Conservation (phyloP, 2,113 vertebrate genomes). For the Pavo muticus region DNA sequence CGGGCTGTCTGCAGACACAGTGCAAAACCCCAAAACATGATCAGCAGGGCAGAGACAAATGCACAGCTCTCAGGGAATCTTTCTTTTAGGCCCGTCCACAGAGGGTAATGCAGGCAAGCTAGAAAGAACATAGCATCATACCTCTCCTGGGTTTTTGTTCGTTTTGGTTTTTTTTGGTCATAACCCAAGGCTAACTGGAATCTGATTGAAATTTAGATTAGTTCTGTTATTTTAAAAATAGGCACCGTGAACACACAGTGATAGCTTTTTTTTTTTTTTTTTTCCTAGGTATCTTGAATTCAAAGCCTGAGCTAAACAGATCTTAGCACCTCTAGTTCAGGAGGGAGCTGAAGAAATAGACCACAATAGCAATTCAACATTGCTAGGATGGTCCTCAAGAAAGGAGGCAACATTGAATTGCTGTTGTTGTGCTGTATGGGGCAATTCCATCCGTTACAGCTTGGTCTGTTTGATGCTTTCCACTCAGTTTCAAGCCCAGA, state of each 20-base stretch:
- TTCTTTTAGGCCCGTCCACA: background rate
- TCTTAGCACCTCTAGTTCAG: background rate
- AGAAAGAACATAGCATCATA: background rate
- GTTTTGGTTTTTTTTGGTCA: background rate
- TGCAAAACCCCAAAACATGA: background rate
- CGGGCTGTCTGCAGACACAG: background rate
- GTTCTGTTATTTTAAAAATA: background rate
- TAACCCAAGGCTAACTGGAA: background rate
- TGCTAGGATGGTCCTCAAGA: too few species aligned
- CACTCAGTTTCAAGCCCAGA: background rate
- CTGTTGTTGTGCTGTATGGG: background rate
- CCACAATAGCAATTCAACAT: too few species aligned
- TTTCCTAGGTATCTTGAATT: background rate
- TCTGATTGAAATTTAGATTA: background rate
- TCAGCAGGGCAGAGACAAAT: background rate
- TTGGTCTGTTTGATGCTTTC: background rate
- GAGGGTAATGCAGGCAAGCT: background rate
- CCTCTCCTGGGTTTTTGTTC: background rate
- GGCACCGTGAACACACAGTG: background rate
- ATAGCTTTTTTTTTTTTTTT: background rate
- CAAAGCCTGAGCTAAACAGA: background rate
- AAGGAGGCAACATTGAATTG: background rate
- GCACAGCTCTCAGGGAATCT: background rate
- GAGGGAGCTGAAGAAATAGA: background rate
- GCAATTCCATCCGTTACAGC: background rate